These are phyloP conservation scores for Brachypodius melanocephalos DNA, from an alignment of 2,113 vertebrate species.

Conservation along the genomic window DNA sequence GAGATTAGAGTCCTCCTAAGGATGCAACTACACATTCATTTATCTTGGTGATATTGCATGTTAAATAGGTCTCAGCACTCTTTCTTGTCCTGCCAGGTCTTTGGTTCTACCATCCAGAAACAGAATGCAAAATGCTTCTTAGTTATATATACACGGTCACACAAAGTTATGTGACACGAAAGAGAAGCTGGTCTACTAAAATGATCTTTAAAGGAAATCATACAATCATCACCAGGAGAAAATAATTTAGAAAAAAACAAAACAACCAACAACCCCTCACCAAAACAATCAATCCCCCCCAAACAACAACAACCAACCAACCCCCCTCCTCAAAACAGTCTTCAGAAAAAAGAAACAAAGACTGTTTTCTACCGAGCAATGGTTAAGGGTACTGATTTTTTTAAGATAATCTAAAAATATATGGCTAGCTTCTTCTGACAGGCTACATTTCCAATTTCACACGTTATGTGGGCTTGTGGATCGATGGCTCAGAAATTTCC, in stretches of 20 bases:
- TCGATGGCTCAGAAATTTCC: slow-evolving; percentile 84
- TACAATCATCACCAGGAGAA: not conserved
- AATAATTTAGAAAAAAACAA: not conserved
- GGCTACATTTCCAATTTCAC: slow-evolving; percentile 7
- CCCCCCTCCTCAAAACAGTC: not conserved
- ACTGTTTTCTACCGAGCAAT: not conserved
- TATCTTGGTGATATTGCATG: not conserved
- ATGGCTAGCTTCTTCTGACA: not conserved
- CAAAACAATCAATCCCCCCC: not conserved
- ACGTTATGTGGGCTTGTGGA: slow-evolving; percentile 63
- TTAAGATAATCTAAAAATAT: not conserved
- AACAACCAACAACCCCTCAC: fast-evolving
- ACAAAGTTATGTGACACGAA: not conserved
- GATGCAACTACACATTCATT: not conserved
- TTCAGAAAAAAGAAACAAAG: not conserved
- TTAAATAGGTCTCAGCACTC: not conserved
- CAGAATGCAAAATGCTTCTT: not conserved
- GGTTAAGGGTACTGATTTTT: not conserved
- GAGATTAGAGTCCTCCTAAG: not conserved
- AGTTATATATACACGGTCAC: not conserved
- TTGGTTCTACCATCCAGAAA: not conserved
- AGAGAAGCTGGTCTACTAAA: not conserved
- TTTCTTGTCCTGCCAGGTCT: not conserved
- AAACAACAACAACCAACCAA: not conserved
- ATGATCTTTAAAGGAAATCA: not conserved